Evolutionary conservation across 2,888 invertebrate genomes (phyloP).

Genomic region (Cephus pygmeus): DNA sequence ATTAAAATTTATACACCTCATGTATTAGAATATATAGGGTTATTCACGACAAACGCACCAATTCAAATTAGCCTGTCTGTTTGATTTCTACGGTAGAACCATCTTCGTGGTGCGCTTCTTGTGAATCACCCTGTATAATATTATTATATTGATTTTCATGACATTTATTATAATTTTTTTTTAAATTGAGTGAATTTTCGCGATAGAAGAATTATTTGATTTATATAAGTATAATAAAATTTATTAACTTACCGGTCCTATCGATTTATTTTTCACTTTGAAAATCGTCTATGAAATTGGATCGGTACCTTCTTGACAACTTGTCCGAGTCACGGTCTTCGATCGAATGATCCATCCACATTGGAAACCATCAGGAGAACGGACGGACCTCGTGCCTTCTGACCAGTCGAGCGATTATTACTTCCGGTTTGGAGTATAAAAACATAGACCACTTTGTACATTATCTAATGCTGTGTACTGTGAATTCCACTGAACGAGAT

Average conservation of each 20-base stretch:
- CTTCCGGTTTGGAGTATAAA: slow-evolving; percentile 7
- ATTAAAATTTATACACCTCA: neutral
- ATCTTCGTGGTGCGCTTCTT: too few relatives aligned
- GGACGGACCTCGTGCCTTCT: slow-evolving; percentile 18
- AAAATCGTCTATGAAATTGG: neutral
- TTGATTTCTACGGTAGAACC: too few relatives aligned
- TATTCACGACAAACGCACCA: too few relatives aligned
- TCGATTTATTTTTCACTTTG: neutral
- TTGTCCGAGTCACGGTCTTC: slow-evolving; percentile 11
- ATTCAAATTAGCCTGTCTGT: too few relatives aligned
- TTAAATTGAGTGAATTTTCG: neutral
- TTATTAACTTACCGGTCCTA: neutral
- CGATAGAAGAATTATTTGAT: neutral
- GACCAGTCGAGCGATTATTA: slow-evolving; percentile 15
- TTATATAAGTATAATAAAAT: neutral
- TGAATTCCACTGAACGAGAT: neutral
- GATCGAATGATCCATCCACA: slow-evolving; percentile 13
- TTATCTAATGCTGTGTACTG: neutral
- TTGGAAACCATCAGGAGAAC: neutral
- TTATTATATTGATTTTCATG: too few relatives aligned
- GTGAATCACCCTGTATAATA: too few relatives aligned
- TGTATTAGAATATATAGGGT: neutral
- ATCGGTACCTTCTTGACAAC: neutral
- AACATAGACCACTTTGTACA: neutral
- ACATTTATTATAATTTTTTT: neutral